Percentiles rank a stretch among this genome's conserved stretches.
Conservation (phyloP, 2,797 vertebrate genomes). For the Myiotriccus ornatus region DNA sequence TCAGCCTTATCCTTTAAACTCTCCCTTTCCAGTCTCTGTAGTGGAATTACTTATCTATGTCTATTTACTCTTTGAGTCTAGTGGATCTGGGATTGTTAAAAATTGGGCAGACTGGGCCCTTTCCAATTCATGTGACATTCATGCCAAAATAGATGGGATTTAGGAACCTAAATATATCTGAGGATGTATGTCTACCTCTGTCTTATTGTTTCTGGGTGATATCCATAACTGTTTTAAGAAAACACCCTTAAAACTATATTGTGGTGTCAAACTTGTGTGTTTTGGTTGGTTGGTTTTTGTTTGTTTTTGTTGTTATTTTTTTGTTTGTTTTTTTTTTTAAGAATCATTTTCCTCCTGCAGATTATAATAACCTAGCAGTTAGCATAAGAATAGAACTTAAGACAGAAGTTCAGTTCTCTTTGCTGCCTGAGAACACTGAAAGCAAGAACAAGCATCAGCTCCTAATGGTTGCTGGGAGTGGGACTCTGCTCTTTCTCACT, state of each 20-base stretch:
- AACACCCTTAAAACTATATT: not conserved
- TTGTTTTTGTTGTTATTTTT: too few relatives aligned
- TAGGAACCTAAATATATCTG: not conserved
- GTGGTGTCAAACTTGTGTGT: not conserved
- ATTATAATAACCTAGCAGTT: not conserved
- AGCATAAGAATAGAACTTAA: not conserved
- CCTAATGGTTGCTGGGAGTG: not conserved
- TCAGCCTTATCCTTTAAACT: not conserved
- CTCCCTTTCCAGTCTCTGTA: not conserved
- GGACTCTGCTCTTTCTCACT: not conserved
- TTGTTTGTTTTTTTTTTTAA: not conserved
- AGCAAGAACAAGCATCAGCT: not conserved
- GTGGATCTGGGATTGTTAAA: not conserved
- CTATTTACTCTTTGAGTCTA: not conserved
- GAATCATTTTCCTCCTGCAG: not conserved
- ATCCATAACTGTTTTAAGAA: not conserved
- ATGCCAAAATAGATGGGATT: not conserved
- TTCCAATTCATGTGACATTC: not conserved
- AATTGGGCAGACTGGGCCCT: not conserved
- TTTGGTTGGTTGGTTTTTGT: not conserved
- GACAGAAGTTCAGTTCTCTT: not conserved
- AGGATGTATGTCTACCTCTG: not conserved
- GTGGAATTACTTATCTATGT: not conserved
- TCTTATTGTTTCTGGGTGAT: not conserved
- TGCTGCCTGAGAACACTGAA: not conserved